Evolutionary conservation across 2,888 invertebrate species (phyloP).

Genomic region (Lasiommata megera): DNA sequence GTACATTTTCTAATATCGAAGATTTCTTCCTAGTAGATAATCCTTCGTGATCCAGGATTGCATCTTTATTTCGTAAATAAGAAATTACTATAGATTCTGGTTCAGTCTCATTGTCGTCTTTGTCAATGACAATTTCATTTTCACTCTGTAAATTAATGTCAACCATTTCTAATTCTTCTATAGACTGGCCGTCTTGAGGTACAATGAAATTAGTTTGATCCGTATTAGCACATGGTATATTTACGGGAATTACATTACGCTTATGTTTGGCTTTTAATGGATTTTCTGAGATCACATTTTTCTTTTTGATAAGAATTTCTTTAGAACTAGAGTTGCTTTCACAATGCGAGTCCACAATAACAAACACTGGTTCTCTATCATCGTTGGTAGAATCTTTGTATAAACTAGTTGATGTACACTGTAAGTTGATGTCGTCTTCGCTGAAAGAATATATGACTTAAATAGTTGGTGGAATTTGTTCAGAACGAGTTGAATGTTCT

Average conservation of each 20-base stretch:
- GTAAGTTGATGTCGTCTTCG: constrained; percentile 47
- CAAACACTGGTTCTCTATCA: constrained; percentile 47
- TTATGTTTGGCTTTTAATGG: constrained; percentile 38
- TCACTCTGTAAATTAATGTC: constrained; percentile 56
- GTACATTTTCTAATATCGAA: constrained; percentile 50
- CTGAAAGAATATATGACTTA: constrained; percentile 56
- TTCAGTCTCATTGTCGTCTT: constrained; percentile 40
- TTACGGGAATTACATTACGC: constrained; percentile 37
- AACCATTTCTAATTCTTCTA: constrained; percentile 49
- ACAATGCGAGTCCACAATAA: constrained; percentile 49
- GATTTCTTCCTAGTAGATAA: constrained; percentile 48
- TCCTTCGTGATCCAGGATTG: constrained; percentile 40
- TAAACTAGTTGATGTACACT: constrained; percentile 39
- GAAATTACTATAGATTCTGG: constrained; percentile 51
- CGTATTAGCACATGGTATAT: constrained; percentile 50
- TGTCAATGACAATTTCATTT: constrained; percentile 42
- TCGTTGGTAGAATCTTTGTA: constrained; percentile 33
- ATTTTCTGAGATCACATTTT: constrained; percentile 34
- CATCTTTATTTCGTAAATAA: constrained; percentile 50
- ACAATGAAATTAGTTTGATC: constrained; percentile 33
- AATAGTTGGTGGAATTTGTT: constrained; percentile 36
- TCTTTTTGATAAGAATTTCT: constrained; percentile 43
- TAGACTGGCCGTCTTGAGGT: constrained; percentile 41
- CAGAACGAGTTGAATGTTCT: constrained; percentile 32
- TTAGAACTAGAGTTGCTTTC: constrained; percentile 47